Evolutionary conservation across 2,797 vertebrate species (phyloP).

Genomic region (Molothrus aeneus): DNA sequence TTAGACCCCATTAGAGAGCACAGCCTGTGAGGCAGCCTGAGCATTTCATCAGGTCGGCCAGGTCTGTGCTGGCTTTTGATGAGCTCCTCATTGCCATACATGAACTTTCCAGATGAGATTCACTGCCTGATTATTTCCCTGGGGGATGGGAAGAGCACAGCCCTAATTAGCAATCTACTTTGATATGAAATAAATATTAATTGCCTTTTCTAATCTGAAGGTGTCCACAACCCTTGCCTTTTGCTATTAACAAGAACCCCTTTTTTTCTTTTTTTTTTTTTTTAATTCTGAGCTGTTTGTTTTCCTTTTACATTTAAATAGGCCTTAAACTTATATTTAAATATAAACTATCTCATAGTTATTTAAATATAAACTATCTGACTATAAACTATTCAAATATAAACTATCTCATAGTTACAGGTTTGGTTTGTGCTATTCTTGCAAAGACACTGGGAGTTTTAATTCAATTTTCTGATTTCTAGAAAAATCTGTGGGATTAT

Average conservation of each 20-base stretch:
- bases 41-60: slow-evolving; percentile 14
- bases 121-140: slow-evolving; percentile 57
- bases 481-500: not conserved
- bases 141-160: slow-evolving; percentile 43
- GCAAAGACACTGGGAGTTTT: not conserved
- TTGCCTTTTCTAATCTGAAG: slow-evolving; percentile 58
- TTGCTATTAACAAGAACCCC: not conserved
- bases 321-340: not conserved
- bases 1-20: slow-evolving; percentile 51
- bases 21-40: slow-evolving; percentile 15
- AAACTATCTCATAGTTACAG: not conserved
- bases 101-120: slow-evolving; percentile 66
- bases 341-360: too few relatives aligned
- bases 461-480: not conserved
- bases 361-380: too few relatives aligned
- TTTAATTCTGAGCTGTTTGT: not conserved
- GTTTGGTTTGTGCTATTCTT: not conserved
- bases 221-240: slow-evolving; percentile 16
- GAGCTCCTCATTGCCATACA: slow-evolving; percentile 38
- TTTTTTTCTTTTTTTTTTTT: not conserved
- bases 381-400: too few relatives aligned
- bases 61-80: slow-evolving; percentile 25
- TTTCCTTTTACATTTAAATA: not conserved
- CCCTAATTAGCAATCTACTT: slow-evolving; percentile 59
- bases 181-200: slow-evolving; percentile 67